A percentile compares a stretch with the other conserved stretches of the same genome.
Conservation (phyloP, 2,797 vertebrate genomes). For the Tapera naevia region DNA sequence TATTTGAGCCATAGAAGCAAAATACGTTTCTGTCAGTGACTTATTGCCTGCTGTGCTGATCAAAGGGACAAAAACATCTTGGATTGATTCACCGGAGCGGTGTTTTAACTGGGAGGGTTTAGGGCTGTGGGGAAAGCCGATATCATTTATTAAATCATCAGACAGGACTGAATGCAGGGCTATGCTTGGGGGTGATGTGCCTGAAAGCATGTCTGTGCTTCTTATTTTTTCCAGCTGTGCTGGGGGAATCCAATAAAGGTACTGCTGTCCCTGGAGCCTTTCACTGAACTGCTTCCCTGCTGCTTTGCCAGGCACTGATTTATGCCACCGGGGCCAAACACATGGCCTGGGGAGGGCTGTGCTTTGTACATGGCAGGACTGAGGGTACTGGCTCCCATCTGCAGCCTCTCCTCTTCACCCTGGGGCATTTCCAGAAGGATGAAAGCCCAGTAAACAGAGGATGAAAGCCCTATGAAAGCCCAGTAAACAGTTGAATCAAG, state of each 20-base stretch:
- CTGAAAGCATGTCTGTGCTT: neutral
- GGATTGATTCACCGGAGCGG: neutral
- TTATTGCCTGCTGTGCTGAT: slow-evolving; percentile 18
- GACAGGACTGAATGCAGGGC: neutral
- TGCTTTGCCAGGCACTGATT: slow-evolving; percentile 1
- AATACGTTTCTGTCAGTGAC: neutral
- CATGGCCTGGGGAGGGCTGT: neutral
- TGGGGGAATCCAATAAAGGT: neutral
- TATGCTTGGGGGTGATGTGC: neutral
- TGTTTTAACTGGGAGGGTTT: neutral
- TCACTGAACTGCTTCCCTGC: neutral
- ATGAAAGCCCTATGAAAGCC: no score
- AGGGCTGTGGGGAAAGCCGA: neutral
- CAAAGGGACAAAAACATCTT: slow-evolving; percentile 21
- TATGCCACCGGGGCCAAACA: rapidly evolving
- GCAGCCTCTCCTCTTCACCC: neutral
- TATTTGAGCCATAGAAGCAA: slow-evolving; percentile 27
- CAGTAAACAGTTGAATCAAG: no score
- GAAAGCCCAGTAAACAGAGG: neutral
- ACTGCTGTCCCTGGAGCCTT: neutral
- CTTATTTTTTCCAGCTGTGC: slow-evolving; percentile 56
- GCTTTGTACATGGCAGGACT: neutral
- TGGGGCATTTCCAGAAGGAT: neutral
- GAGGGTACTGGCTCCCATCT: neutral
- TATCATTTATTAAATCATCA: neutral